A percentile compares a stretch with the other conserved stretches of the same genome.
These are phyloP conservation scores for Cavia aperea DNA, from an alignment of 2,113 vertebrate genomes.

Conservation along the genomic window DNA sequence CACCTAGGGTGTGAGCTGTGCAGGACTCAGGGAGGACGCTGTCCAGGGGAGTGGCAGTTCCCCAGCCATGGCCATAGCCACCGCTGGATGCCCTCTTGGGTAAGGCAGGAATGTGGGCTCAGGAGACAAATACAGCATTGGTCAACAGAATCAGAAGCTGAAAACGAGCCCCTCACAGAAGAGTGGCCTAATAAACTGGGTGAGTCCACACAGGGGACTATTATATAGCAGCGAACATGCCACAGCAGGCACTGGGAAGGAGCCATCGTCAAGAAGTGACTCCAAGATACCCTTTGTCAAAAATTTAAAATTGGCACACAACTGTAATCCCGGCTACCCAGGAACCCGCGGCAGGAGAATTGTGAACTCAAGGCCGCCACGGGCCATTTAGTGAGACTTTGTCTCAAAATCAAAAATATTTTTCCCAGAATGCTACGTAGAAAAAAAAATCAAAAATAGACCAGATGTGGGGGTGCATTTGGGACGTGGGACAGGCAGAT, in stretches of 20 bases:
- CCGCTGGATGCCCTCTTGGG: neutral
- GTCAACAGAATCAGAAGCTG: neutral
- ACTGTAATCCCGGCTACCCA: neutral
- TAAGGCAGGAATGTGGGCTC: neutral
- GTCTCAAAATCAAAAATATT: neutral
- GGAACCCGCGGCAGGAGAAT: neutral
- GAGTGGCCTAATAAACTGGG: neutral
- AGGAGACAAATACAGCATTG: rapidly evolving
- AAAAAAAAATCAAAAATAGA: neutral
- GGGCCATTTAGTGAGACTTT: neutral
- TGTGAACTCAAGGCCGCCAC: neutral
- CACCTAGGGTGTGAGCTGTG: neutral
- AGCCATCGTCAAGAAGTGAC: neutral
- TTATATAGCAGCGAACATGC: neutral
- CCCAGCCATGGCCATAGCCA: neutral
- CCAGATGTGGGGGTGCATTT: neutral
- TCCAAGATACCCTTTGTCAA: neutral
- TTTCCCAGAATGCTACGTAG: too few species aligned
- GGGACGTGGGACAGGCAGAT: neutral
- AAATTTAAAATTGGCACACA: neutral
- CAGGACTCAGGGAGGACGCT: neutral
- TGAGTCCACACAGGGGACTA: too few species aligned
- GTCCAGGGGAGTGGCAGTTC: neutral
- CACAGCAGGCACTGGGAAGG: neutral
- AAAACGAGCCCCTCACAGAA: neutral